Base-by-base conservation (phyloP, 2,113 vertebrate genomes). In the Hipposideros armiger region DNA sequence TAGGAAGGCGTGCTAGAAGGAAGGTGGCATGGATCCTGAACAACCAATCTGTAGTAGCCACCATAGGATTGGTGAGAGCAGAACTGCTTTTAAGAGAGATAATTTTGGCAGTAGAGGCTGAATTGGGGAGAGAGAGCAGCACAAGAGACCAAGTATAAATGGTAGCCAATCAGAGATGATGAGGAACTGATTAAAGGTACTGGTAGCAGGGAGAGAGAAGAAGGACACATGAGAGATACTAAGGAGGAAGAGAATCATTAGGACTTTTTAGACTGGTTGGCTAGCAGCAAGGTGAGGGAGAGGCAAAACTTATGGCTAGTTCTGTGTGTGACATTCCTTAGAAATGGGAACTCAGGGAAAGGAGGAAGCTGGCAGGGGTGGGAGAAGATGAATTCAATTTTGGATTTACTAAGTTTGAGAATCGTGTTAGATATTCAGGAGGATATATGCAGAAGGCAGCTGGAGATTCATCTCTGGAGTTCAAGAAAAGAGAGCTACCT, bases 81-180 rank as follows among this genome's bases (percentile, higher is more conserved):
- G 10, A 88, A 89, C 28, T 87, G 20, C 32, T 94, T 85, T 91
- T 92, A 50, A 92, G 60, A 95, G 40, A 94, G 14, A 90, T 56
- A 69, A 94, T 95, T 94, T 88, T 45, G 45, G 5, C 32, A 78
- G 24, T 67, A 94, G 66, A 81, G 26, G 85, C 26, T 92, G n/a
- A 88, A 84, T 3, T 94, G 20, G 14, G 19, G 52, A 91, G 20
- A 58, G 24, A 77, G 56, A 82, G 67, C 30, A 91, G 56, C 28
- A 58, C 30, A 82, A 69, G 50, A 90, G 13, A 94, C 26, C 56
- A 64, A 26, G 22, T 86, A 90, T 87, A n/a, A 47, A 67, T 73
- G 24, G 5, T 85, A 87, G 69, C 50, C 77, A 11, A 83, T 62
- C 5, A 80, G 42, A 95, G 56, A 78, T 77, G 14, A 94, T 70